Evolutionary conservation across 2,113 vertebrate genomes (phyloP), one percentile per base, ranked within the genome.

Genomic region (Coturnix japonica): DNA sequence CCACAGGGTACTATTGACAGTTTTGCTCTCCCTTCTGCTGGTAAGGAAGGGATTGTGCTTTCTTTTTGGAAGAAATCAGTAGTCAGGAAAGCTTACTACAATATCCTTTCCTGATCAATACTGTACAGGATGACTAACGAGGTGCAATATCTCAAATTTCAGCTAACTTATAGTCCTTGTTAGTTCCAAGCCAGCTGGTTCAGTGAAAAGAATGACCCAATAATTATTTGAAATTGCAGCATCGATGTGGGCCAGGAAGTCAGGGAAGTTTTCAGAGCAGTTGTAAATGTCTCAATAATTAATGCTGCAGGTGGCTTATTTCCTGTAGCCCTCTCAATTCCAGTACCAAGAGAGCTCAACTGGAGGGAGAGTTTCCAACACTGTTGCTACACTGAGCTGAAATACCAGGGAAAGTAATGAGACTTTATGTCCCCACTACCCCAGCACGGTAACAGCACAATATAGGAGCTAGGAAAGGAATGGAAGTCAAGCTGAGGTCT

Each of bases 101-200:
- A 61, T n/a, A 87, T 76, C 65, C n/a, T 83, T 83, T 88, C 61
- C 69, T 64, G 33, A 95, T 93, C 93, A 83, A 12, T 83, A 83
- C 67, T 7, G 26, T 30, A 71, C 76, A 74, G 69, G 56, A 56
- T 70, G 47, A 93, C 60, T 93, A 90, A 91, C 51, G 69, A 91
- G 64, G 21, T 57, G 31, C 79, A 85, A 56, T 3, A 7, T 71
- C 46, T 83, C 44, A 73, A 87, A 87, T 71, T 82, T 67, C 69
- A 92, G 69, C 37, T 53, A 85, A 87, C 33, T 74, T 92, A 31
- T 71, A 70, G 43, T 80, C 54, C 85, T 89, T 0, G 0, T 41
- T 69, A 28, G 10, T 63, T 67, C 69, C 53, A 85, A 85, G 33
- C 7, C 22, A 69, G 25, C 47, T 94, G 43, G 51, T 54, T 90